These are phyloP conservation scores for Scyliorhinus canicula DNA, from an alignment of 2,797 vertebrate genomes.

Conservation along the genomic window DNA sequence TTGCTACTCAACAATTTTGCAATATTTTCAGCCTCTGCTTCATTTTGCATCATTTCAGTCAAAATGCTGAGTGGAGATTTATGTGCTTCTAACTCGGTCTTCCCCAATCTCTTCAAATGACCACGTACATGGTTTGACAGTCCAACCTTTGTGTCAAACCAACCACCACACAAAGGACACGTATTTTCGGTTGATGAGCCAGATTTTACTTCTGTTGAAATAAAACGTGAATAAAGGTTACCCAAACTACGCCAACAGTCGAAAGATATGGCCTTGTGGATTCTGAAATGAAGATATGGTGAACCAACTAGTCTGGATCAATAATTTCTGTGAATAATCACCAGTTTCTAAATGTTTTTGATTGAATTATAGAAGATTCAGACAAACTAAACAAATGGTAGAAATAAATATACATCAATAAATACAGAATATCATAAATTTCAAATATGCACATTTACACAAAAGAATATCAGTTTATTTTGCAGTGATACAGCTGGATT, in stretches of 20 bases:
- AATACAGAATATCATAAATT: background rate
- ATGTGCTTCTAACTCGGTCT: constrained; percentile 76
- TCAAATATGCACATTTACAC: background rate
- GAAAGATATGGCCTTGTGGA: constrained; percentile 35
- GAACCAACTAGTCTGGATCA: background rate
- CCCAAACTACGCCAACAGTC: background rate
- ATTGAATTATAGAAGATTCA: background rate
- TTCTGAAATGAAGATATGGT: constrained; percentile 25
- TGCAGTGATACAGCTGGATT: background rate
- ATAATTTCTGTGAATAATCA: background rate
- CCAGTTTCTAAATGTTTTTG: background rate
- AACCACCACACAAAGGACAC: constrained; percentile 90
- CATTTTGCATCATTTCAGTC: constrained; percentile 93
- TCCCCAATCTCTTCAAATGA: constrained; percentile 92
- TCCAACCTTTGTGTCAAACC: constrained; percentile 93
- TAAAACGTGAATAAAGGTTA: constrained; percentile 37
- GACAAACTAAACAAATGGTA: background rate
- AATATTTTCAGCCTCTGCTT: constrained; percentile 88
- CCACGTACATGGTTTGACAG: constrained; percentile 96
- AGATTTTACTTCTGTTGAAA: constrained; percentile 68
- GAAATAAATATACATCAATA: background rate
- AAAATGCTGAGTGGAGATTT: constrained; percentile 89
- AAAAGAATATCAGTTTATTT: background rate
- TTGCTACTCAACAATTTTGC: constrained; percentile 84
- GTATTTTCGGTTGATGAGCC: constrained; percentile 77